These are phyloP conservation scores for Mylabris sibirica DNA, from an alignment of 2,888 invertebrate genomes.

Conservation along the genomic window DNA sequence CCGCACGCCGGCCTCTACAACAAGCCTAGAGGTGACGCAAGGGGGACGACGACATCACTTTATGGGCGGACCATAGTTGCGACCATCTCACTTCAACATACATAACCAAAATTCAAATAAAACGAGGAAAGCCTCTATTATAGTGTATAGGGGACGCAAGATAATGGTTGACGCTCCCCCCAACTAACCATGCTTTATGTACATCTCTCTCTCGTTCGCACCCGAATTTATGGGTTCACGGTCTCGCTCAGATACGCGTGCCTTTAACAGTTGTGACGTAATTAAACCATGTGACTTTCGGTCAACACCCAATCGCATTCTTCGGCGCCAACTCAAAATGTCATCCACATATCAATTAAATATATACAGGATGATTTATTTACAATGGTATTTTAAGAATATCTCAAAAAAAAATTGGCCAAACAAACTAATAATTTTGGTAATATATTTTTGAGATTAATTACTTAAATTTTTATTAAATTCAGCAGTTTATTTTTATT, in stretches of 20 bases:
- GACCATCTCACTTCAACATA: constrained; percentile 56
- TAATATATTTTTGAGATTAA: no score
- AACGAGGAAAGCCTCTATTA: constrained; percentile 47
- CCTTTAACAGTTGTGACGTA: constrained; percentile 58
- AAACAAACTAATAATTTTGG: no score
- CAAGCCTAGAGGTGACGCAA: constrained; percentile 51
- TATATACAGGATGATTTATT: background rate
- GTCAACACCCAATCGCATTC: constrained; percentile 57
- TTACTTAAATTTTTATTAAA: no score
- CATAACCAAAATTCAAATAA: constrained; percentile 30
- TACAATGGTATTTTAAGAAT: no score
- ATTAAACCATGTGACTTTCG: constrained; percentile 57
- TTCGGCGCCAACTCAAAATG: constrained; percentile 60
- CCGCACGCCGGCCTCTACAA: constrained; percentile 58
- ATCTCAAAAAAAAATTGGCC: no score
- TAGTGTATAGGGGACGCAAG: constrained; percentile 56
- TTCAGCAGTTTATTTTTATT: no score
- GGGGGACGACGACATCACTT: constrained; percentile 56
- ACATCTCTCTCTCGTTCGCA: constrained; percentile 63
- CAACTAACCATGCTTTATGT: constrained; percentile 63
- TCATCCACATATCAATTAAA: constrained; percentile 34
- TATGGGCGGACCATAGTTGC: constrained; percentile 63
- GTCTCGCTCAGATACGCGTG: constrained; percentile 62
- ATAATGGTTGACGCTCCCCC: constrained; percentile 64
- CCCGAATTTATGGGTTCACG: constrained; percentile 61